These are phyloP conservation scores for Chesias legatella DNA, from an alignment of 2,888 invertebrate genomes.

Conservation along the genomic window DNA sequence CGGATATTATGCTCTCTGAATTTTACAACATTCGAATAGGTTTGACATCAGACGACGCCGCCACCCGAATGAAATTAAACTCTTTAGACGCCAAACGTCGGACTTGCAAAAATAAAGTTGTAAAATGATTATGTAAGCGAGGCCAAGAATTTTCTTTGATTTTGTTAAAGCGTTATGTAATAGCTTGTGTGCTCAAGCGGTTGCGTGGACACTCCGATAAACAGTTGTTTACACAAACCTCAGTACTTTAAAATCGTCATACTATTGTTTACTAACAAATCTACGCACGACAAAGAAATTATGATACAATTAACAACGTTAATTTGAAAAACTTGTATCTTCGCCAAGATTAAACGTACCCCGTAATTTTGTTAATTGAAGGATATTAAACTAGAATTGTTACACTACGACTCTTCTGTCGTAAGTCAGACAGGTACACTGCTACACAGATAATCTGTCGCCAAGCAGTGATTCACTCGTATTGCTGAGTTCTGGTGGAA, in stretches of 20 bases:
- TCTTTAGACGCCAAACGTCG: conserved; percentile 23
- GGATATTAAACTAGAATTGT: no score
- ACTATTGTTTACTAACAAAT: conserved; percentile 6
- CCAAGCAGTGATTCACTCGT: no score
- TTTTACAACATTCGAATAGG: conserved; percentile 22
- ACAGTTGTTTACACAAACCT: conserved; percentile 6
- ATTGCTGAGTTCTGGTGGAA: no score
- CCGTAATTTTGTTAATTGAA: conserved; percentile 17
- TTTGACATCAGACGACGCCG: conserved; percentile 19
- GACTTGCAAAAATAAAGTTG: conserved; percentile 17
- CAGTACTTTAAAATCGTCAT: background rate
- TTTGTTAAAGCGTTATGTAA: conserved; percentile 23
- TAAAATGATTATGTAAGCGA: conserved; percentile 23
- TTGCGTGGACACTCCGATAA: conserved; percentile 5
- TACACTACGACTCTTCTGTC: no score
- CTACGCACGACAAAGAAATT: background rate
- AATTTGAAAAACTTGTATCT: background rate
- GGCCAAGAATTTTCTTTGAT: conserved; percentile 20
- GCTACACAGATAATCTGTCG: no score
- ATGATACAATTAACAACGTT: background rate
- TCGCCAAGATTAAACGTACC: conserved; percentile 23
- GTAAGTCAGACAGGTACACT: no score
- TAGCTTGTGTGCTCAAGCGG: conserved; percentile 6
- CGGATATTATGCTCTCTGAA: conserved; percentile 22
- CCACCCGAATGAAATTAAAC: conserved; percentile 12